Percentiles rank a stretch among this genome's conserved stretches.
Evolutionary conservation across 2,888 invertebrate species (phyloP).

Genomic region (Zelleria hepariella): DNA sequence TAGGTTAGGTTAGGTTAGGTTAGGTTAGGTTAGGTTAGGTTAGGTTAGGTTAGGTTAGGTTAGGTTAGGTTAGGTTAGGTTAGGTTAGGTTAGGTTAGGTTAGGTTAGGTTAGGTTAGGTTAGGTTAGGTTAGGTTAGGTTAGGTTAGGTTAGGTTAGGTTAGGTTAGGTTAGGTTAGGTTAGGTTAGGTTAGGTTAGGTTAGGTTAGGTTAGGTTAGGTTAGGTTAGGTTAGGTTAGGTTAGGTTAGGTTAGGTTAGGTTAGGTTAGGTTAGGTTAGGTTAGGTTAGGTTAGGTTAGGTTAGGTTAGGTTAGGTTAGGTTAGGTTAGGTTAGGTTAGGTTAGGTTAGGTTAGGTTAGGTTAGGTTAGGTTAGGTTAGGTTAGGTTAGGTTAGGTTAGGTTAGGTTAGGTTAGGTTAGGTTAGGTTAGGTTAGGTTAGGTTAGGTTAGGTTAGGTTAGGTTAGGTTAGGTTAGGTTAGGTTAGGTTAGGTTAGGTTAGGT

Average conservation of each 20-base stretch:
- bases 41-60: not conserved
- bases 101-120: conserved; percentile 10
- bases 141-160: conserved; percentile 9
- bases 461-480: conserved; percentile 6
- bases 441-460: conserved; percentile 6
- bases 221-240: conserved; percentile 6
- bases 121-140: conserved; percentile 5
- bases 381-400: conserved; percentile 6
- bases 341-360: conserved; percentile 6
- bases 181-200: conserved; percentile 6
- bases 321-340: conserved; percentile 6
- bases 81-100: conserved; percentile 1
- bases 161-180: conserved; percentile 12
- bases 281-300: conserved; percentile 6
- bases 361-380: conserved; percentile 6
- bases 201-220: conserved; percentile 6
- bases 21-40: not conserved
- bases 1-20: conserved; percentile 11
- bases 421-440: conserved; percentile 6
- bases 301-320: conserved; percentile 6
- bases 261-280: conserved; percentile 6
- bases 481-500: conserved; percentile 6
- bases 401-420: conserved; percentile 6
- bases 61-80: not conserved
- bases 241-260: conserved; percentile 6